phyloP scores from a whole-genome alignment of 2,113 vertebrate species.

The Cairina moschata region DNA sequence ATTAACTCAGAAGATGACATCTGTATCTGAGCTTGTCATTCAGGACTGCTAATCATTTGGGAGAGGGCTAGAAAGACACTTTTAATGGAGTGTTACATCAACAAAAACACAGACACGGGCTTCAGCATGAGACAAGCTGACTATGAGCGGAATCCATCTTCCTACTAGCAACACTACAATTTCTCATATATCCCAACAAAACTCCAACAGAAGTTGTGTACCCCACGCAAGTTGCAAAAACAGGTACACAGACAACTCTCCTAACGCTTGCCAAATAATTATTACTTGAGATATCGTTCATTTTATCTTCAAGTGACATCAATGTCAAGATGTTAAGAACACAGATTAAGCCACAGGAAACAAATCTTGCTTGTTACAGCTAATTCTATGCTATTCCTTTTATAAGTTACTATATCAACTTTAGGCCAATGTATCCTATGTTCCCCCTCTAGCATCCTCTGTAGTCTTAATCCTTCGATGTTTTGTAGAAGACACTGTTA shows the following conservation, averaged over 20 bases:
- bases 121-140: not conserved
- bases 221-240: no score
- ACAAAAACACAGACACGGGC: not conserved
- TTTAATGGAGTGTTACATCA: not conserved
- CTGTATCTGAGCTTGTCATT: not conserved
- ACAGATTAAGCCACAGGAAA: constrained; percentile 4
- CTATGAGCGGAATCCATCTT: not conserved
- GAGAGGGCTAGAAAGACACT: not conserved
- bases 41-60: not conserved
- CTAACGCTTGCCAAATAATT: not conserved
- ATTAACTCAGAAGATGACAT: not conserved
- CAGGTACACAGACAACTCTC: not conserved
- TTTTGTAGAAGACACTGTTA: not conserved
- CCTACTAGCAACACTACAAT: not conserved
- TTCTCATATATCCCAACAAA: not conserved
- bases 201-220: not conserved
- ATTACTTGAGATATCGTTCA: not conserved
- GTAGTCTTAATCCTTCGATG: constrained; percentile 36
- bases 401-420: constrained; percentile 17
- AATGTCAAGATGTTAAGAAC: not conserved
- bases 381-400: constrained; percentile 12
- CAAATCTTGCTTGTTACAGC: not conserved
- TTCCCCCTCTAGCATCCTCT: constrained; percentile 4
- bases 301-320: not conserved
- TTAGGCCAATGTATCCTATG: not conserved